phyloP scores from a whole-genome alignment of 2,797 vertebrate species.

The Thripadectes ignobilis region DNA sequence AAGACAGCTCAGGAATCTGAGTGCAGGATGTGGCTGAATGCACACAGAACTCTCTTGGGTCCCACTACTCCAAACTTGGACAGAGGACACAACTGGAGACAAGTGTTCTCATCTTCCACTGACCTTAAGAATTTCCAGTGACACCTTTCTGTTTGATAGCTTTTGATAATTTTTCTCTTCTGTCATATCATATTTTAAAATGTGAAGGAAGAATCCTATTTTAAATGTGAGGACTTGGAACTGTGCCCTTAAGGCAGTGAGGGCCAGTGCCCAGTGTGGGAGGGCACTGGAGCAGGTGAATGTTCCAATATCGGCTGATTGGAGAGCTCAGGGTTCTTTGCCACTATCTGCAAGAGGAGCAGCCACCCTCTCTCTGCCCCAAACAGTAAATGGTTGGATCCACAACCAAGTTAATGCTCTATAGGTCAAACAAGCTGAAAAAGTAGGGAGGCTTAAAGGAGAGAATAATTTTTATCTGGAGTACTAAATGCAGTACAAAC shows the following conservation, averaged over 20 bases:
- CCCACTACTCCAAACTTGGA: neutral
- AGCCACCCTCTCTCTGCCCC: neutral
- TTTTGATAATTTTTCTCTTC: neutral
- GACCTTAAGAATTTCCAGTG: neutral
- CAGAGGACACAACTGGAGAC: neutral
- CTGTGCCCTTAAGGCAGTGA: neutral
- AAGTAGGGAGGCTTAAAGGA: neutral
- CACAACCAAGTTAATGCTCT: neutral
- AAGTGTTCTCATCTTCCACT: neutral
- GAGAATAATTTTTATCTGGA: neutral
- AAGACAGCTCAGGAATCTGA: neutral
- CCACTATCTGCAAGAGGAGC: neutral
- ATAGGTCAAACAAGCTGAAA: neutral
- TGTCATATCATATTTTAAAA: neutral
- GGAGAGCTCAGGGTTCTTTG: neutral
- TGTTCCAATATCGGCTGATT: neutral
- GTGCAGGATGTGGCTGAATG: neutral
- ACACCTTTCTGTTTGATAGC: neutral
- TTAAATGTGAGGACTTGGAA: neutral
- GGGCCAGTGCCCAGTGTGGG: neutral
- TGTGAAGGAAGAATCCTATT: neutral
- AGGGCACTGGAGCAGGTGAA: neutral
- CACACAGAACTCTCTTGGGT: fast-evolving
- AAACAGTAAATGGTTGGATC: neutral
- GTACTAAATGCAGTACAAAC: neutral